Evolutionary conservation across 2,797 vertebrate species (phyloP).

Genomic region (Spheniscus humboldti): DNA sequence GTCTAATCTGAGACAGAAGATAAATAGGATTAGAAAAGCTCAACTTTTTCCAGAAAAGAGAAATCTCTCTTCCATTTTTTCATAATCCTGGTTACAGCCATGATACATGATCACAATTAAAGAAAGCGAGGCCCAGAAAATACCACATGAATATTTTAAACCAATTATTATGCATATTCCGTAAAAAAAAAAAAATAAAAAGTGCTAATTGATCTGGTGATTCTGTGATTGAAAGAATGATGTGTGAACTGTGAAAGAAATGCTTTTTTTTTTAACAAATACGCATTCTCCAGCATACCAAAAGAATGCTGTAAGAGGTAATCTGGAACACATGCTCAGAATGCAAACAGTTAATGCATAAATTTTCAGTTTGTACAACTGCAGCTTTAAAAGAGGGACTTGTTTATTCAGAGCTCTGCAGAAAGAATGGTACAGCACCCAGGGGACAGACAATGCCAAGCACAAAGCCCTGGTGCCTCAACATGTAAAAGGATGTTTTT

Average conservation of each 20-base stretch:
- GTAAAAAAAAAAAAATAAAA: slow-evolving; percentile 41
- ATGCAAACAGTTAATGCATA: slow-evolving; percentile 91
- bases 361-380: slow-evolving; percentile 86
- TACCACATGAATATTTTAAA: slow-evolving; percentile 23
- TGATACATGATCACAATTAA: slow-evolving; percentile 11
- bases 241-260: slow-evolving; percentile 68
- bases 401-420: slow-evolving; percentile 93
- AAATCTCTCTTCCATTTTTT: background rate
- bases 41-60: background rate
- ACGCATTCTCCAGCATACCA: slow-evolving; percentile 72
- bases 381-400: slow-evolving; percentile 86
- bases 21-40: slow-evolving; percentile 27
- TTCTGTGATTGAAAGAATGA: slow-evolving; percentile 69
- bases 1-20: slow-evolving; percentile 4
- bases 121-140: slow-evolving; percentile 27
- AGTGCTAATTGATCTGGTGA: slow-evolving; percentile 72
- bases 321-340: slow-evolving; percentile 94
- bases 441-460: slow-evolving; percentile 83
- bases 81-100: slow-evolving; percentile 7
- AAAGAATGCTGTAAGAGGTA: slow-evolving; percentile 86
- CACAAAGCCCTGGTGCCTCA: slow-evolving; percentile 83
- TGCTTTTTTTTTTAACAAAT: slow-evolving; percentile 55
- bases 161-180: slow-evolving; percentile 49
- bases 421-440: slow-evolving; percentile 88
- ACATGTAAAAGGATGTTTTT: slow-evolving; percentile 84